Evolutionary conservation across 2,113 vertebrate genomes (phyloP).

Genomic region (Callocephalon fimbriatum): DNA sequence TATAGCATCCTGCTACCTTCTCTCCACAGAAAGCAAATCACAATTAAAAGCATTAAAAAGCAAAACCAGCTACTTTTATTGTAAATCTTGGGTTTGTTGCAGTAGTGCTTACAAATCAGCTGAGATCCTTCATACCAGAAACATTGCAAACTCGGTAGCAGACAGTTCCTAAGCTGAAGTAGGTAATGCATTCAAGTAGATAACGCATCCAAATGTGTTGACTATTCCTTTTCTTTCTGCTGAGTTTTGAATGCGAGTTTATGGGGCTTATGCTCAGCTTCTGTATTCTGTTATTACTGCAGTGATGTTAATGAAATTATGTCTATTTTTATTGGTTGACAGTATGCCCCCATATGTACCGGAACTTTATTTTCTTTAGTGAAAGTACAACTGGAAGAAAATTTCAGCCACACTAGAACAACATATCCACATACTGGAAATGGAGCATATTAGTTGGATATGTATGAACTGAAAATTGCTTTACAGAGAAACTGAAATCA

Average conservation of each 20-base stretch:
- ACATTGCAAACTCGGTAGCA: neutral
- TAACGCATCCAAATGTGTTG: neutral
- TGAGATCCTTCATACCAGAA: neutral
- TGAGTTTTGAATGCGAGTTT: neutral
- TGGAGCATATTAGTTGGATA: slow-evolving; percentile 49
- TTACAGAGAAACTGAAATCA: slow-evolving; percentile 47
- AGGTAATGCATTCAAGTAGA: neutral
- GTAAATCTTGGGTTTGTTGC: neutral
- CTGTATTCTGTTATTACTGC: neutral
- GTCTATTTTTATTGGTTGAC: neutral
- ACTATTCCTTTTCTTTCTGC: neutral
- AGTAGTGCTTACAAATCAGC: neutral
- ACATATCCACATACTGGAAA: slow-evolving; percentile 20
- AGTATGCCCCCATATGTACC: neutral
- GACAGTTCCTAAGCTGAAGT: neutral
- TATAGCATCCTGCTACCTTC: neutral
- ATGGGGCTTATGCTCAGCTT: neutral
- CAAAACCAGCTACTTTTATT: neutral
- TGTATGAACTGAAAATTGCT: slow-evolving; percentile 32
- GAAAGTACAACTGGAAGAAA: neutral
- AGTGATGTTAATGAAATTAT: neutral
- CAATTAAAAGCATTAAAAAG: neutral
- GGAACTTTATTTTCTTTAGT: neutral
- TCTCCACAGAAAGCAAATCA: neutral
- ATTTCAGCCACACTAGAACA: neutral